Percentiles rank a stretch among this genome's conserved stretches.
Conservation (phyloP, 2,113 vertebrate species). For the Felis chaus region DNA sequence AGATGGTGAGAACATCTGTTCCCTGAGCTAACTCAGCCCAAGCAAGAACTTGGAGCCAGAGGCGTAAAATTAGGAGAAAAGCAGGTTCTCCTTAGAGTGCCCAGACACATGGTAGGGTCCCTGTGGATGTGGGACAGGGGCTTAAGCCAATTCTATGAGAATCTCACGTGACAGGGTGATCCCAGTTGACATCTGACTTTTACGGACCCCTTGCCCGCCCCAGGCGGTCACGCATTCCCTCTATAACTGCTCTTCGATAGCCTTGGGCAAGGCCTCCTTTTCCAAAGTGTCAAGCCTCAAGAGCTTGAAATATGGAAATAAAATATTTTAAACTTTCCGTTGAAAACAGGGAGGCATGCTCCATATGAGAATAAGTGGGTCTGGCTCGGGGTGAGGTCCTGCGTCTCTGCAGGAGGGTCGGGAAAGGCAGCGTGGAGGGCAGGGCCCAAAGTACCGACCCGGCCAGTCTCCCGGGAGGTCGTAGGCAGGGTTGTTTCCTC, state of each 20-base stretch:
- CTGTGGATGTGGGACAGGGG: not conserved
- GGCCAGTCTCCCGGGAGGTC: not conserved
- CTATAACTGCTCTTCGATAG: not conserved
- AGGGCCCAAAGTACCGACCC: not conserved
- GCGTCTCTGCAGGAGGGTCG: not conserved
- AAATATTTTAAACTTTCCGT: not conserved
- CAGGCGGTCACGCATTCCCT: not conserved
- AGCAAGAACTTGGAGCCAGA: not conserved
- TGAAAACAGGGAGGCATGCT: too few relatives aligned
- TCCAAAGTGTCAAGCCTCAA: not conserved
- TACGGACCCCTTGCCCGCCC: not conserved
- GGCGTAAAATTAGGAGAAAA: not conserved
- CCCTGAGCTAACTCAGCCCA: not conserved
- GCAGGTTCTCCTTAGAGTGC: not conserved
- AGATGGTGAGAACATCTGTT: not conserved
- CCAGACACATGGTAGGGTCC: not conserved
- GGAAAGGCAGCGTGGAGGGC: not conserved
- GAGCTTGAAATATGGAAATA: conserved; percentile 1
- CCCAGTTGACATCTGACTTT: not conserved
- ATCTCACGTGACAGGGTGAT: not conserved
- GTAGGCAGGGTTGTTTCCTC: not conserved
- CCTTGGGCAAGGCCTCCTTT: not conserved
- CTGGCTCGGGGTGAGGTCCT: not conserved
- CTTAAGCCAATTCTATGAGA: not conserved
- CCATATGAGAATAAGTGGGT: not conserved